Conservation (phyloP, 2,797 vertebrate genomes). For the Tarsius wallacei region DNA sequence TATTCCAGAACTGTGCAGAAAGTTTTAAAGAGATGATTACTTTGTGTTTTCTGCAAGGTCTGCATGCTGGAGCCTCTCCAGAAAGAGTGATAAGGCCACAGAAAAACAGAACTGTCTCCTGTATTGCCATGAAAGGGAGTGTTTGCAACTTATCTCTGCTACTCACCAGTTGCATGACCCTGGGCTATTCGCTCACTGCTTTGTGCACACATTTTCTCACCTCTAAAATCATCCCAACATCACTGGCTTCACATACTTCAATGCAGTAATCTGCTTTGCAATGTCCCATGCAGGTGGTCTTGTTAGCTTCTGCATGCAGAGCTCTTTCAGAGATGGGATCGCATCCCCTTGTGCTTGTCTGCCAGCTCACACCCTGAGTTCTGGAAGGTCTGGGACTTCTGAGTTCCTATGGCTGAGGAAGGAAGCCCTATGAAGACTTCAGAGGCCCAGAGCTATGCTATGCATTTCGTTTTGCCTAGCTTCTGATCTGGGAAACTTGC, state of each 20-base stretch:
- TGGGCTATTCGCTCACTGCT: neutral
- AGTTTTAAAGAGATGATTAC: constrained; percentile 74
- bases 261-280: neutral
- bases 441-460: neutral
- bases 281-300: neutral
- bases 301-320: neutral
- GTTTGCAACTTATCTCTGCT: neutral
- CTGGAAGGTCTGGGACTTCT: neutral
- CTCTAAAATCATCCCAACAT: neutral
- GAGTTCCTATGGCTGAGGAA: neutral
- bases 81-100: constrained; percentile 10
- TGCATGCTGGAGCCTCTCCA: neutral
- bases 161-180: neutral
- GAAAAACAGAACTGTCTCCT: constrained; percentile 43
- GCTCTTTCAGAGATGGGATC: neutral
- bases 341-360: neutral
- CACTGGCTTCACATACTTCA: neutral
- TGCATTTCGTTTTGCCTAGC: constrained; percentile 12
- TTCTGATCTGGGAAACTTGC: neutral
- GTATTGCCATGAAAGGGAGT: neutral
- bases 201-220: neutral
- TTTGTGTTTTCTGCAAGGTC: constrained; percentile 69
- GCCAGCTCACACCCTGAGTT: neutral
- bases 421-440: neutral
- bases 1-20: constrained; percentile 71